These are phyloP conservation scores for Quiscalus mexicanus DNA, from an alignment of 2,113 vertebrate species.

Conservation along the genomic window DNA sequence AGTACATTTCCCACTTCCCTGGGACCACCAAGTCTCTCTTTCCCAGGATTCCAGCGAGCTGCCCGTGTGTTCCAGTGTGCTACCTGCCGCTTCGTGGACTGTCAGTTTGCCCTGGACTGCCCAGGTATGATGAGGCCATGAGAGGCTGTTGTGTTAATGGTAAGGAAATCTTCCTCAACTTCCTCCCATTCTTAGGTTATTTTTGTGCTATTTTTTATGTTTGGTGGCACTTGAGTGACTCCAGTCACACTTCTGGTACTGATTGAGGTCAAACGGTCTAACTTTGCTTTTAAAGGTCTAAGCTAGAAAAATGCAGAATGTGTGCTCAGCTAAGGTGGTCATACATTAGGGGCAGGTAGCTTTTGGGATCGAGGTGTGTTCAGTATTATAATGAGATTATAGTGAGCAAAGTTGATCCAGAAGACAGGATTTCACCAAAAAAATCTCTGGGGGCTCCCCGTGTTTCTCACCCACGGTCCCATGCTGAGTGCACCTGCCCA, in stretches of 20 bases:
- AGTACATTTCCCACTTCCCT: neutral
- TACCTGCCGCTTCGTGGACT: neutral
- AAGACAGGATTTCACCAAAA: neutral
- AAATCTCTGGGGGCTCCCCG: neutral
- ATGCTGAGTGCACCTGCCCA: rapidly evolving
- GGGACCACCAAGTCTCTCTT: neutral
- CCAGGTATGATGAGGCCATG: constrained; percentile 13
- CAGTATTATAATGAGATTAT: neutral
- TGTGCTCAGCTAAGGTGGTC: neutral
- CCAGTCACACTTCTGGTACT: neutral
- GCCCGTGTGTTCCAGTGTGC: neutral
- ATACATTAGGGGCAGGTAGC: neutral
- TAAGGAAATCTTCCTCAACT: neutral
- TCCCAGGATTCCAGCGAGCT: constrained; percentile 1
- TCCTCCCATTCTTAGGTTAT: neutral
- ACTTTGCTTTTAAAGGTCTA: neutral
- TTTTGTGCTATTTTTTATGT: neutral
- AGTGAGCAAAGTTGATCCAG: neutral
- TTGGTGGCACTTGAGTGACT: neutral
- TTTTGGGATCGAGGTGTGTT: neutral
- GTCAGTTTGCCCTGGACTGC: constrained; percentile 5
- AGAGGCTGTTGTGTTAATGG: neutral
- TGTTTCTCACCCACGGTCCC: neutral
- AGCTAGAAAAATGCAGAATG: neutral
- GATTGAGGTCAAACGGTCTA: neutral